A percentile compares a stretch with the other conserved stretches of the same genome.
These are phyloP conservation scores for Melinaea menophilus DNA, from an alignment of 2,888 invertebrate genomes.

Conservation along the genomic window DNA sequence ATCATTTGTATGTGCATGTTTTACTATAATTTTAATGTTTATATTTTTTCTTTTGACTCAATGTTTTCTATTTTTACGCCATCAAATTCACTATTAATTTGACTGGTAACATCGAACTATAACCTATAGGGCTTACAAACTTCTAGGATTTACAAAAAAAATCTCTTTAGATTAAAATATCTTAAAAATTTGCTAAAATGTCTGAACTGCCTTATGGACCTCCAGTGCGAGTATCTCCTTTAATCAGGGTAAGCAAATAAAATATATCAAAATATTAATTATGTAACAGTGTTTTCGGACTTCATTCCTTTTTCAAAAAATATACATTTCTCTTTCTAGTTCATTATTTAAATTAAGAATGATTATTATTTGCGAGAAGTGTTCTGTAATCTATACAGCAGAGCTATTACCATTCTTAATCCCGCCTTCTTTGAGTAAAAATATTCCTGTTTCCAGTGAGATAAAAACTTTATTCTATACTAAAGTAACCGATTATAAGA, in stretches of 20 bases:
- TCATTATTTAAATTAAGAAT: no score
- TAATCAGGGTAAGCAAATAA: slow-evolving; percentile 82
- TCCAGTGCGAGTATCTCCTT: slow-evolving; percentile 88
- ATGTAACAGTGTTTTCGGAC: slow-evolving; percentile 53
- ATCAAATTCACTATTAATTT: neutral
- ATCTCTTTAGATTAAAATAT: slow-evolving; percentile 50
- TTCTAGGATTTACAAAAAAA: slow-evolving; percentile 48
- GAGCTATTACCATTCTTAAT: no score
- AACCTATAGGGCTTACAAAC: slow-evolving; percentile 41
- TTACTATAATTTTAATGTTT: no score
- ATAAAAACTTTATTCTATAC: no score
- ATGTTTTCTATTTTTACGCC: neutral
- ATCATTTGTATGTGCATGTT: no score
- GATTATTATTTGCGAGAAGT: no score
- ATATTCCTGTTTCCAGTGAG: no score
- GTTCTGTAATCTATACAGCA: no score
- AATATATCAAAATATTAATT: slow-evolving; percentile 36
- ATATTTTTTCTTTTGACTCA: no score
- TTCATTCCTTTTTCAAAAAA: slow-evolving; percentile 29
- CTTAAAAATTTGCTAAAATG: slow-evolving; percentile 50
- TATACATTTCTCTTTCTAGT: neutral
- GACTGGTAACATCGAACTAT: slow-evolving; percentile 32
- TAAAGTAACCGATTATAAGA: no score
- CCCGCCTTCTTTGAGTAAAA: no score
- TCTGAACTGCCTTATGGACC: slow-evolving; percentile 75